A percentile compares a stretch with the other conserved stretches of the same genome.
These are phyloP conservation scores for Chymomyza caudatula DNA, from an alignment of 2,888 invertebrate genomes.

Conservation along the genomic window DNA sequence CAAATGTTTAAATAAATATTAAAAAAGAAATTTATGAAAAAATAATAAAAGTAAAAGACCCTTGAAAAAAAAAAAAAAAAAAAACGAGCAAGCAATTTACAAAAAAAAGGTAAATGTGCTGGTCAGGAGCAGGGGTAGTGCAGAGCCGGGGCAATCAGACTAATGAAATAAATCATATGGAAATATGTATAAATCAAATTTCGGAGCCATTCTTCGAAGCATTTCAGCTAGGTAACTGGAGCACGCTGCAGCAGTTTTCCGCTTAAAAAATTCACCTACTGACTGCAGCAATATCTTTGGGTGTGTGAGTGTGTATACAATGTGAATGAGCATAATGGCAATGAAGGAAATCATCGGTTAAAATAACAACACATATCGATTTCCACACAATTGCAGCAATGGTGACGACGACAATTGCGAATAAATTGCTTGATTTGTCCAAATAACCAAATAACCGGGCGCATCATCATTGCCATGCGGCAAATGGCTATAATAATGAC, in stretches of 20 bases:
- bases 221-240: not conserved
- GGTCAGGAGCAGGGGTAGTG: not conserved
- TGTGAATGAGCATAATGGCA: conserved; percentile 37
- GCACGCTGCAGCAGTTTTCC: not conserved
- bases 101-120: conserved; percentile 28
- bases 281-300: not conserved
- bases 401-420: conserved; percentile 66
- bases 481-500: conserved; percentile 70
- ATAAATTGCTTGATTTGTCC: conserved; percentile 71
- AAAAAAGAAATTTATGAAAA: conserved; percentile 47
- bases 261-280: not conserved
- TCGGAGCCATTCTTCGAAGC: conserved; percentile 13
- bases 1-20: conserved; percentile 73
- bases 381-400: conserved; percentile 62
- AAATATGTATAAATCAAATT: conserved; percentile 71
- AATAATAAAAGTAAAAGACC: not conserved
- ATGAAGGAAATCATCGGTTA: conserved; percentile 70
- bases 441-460: conserved; percentile 68
- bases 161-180: conserved; percentile 72
- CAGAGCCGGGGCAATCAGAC: conserved; percentile 46
- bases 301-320: not conserved
- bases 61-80: not conserved
- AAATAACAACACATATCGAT: conserved; percentile 71
- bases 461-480: conserved; percentile 71
- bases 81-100: conserved; percentile 15